phyloP scores from a whole-genome alignment of 2,888 invertebrate genomes.

The Sturmia bella region DNA sequence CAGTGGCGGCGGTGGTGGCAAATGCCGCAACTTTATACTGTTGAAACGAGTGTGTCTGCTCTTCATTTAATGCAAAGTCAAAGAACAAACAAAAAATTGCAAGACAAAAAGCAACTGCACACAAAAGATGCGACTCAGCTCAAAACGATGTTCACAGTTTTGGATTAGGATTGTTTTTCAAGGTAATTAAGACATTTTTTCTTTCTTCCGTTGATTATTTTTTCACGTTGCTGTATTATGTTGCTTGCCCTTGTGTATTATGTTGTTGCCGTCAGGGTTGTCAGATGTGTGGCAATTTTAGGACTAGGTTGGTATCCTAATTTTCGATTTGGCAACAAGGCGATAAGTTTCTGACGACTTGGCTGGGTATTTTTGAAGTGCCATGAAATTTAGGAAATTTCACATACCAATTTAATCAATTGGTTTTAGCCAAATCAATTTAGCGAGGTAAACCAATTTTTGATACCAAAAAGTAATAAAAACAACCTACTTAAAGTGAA shows the following conservation, averaged over 20 bases:
- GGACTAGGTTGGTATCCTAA: no score
- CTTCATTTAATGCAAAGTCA: conserved; percentile 57
- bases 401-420: no score
- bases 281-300: no score
- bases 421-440: no score
- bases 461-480: no score
- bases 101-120: conserved; percentile 13
- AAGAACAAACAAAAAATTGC: conserved; percentile 5
- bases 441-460: no score
- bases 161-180: conserved; percentile 67
- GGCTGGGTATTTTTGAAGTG: no score
- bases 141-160: conserved; percentile 64
- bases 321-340: no score
- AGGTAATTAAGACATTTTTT: conserved; percentile 70
- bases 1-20: conserved; percentile 15
- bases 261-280: conserved; percentile 11
- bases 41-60: conserved; percentile 12
- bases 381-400: no score
- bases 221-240: conserved; percentile 29
- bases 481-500: no score
- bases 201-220: conserved; percentile 27
- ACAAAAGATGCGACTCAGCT: conserved; percentile 56
- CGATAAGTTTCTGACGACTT: no score
- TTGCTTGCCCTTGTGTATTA: conserved; percentile 4
- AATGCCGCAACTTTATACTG: neutral